Base-by-base conservation (phyloP, 2,113 vertebrate species). In the Manacus vitellinus region DNA sequence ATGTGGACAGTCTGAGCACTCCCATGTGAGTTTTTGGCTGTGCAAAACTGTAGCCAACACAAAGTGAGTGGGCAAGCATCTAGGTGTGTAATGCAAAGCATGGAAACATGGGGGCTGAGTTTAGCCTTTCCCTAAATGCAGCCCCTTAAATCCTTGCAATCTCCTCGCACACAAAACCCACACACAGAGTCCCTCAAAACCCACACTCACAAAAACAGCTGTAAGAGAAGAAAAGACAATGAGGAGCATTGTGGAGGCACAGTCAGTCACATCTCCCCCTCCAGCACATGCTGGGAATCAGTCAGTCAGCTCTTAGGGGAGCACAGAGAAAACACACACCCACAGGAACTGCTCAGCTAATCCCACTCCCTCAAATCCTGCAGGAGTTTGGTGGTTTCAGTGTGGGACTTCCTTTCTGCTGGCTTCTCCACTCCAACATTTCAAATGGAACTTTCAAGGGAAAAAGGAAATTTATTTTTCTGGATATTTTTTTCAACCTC, bases 241-340 rank as follows among this genome's bases (percentile, higher is more conserved):
- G 95, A 83, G 71, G 66, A 0, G 8, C 96, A 89, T 90, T 97
- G 92, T 97, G 88, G 86, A 97, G 72, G 58, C 96, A 66, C 88
- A 89, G 79, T 55, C 89, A 95, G 46, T 35, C 90, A 86, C 72
- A 66, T 77, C 85, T 65, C 71, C 81, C 82, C 73, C 72, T 46
- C 55, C 88, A 81, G 76, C 95, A 95, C 82, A 89, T 30, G 74
- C 72, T 90, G 93, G 77, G 82, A 97, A 61, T 80, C 94, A 74
- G 65, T 80, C 94, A 74, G 10, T 83, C 89, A 74, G 81, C 74
- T 85, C 61, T 10, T 18, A 8, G n/a, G 84, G 92, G 84, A 92
- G 84, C 66, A 23, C 35, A 76, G 91, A 79, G 74, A 74, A 95
- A 95, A 89, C 77, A 70, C 1, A 91, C 81, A 86, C 92, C 79